Evolutionary conservation across 2,888 invertebrate species (phyloP), one percentile per base, ranked within the genome.

Genomic region (Phasia obesa): DNA sequence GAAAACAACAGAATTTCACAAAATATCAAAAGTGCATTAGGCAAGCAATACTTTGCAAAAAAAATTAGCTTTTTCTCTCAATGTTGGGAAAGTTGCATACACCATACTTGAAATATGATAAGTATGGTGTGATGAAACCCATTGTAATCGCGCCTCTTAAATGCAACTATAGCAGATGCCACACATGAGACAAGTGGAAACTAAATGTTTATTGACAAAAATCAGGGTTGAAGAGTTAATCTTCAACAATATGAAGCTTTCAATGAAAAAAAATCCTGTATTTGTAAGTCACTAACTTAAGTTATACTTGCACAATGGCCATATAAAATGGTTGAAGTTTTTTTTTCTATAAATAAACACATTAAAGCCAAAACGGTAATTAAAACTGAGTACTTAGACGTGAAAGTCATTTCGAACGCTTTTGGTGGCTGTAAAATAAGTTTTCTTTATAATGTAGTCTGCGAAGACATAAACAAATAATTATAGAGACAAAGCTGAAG

Each of bases 11-110:
- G n/a, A n/a, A n/a, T n/a, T n/a, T n/a, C n/a, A n/a, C n/a, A n/a
- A n/a, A 49, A 31, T 49, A n/a, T 1, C 6, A 17, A 21, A 65
- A 51, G 27, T 25, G 15, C 15, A 25, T 15, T n/a, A n/a, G n/a
- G n/a, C n/a, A n/a, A n/a, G n/a, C n/a, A n/a, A n/a, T n/a, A n/a
- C n/a, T n/a, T n/a, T n/a, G n/a, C n/a, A n/a, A n/a, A n/a, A 5
- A 17, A 49, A 35, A 49, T 35, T 4, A 25, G 13, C 23, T 53
- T 1, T 42, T 42, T 67, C 15, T n/a, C n/a, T n/a, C n/a, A 17
- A 53, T 44, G 44, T 64, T 64, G 64, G 31, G 73, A 74, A 74
- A 74, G 74, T 35, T 74, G 55, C 47, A 35, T n/a, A 23, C 31
- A 25, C 44, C 53, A 9, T 21, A n/a, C 13, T 49, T 59, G 17